Base-by-base conservation (phyloP, 2,888 invertebrate species). In the Amblyjoppa fuscipennis region DNA sequence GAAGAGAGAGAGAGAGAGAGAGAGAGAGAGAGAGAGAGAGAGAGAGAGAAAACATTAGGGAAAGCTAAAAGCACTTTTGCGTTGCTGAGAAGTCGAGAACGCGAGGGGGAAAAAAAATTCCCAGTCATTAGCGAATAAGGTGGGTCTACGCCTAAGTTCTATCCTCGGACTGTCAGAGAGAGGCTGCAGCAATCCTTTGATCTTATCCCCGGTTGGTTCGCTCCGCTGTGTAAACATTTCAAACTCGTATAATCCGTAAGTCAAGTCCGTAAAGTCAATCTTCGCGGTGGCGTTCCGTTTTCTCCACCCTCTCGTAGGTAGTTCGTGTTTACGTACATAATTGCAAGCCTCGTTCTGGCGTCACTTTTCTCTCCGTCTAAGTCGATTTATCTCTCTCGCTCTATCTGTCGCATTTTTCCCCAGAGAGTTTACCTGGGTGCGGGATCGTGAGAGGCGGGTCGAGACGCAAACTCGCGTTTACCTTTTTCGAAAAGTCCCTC, bases 191-290 rank as follows among this genome's bases (percentile, higher is more conserved):
- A 90, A 89, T 90, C 89, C 89, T 87, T 87, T 89, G 89, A 87
- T 89, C 88, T 85, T 89, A 89, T 88, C 89, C 84, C 64, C n/a
- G 59, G 56, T 66, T 73, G 80, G 68, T 81, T 83, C 61, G 83
- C 83, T 83, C 70, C 77, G 56, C 80, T 86, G 87, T 85, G 88
- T 88, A 91, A 90, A 91, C 88, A 91, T 89, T 91, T 89, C 88
- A 88, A 89, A 89, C 90, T 89, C 88, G 88, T 90, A 89, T 91
- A 90, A 92, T 91, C 92, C 91, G 66, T 86, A 85, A 89, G 91
- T 89, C 91, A 91, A 91, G 90, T 87, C 86, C 85, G 83, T 88
- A 90, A 90, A 91, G 90, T 91, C 90, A 91, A 90, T 90, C 84
- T 61, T 81, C 74, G 66, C 31, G 73, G 75, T 61, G 80, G 78